A percentile compares a stretch with the other conserved stretches of the same genome.
Conservation (phyloP, 2,797 vertebrate genomes). For the Euphonia xanthogaster region DNA sequence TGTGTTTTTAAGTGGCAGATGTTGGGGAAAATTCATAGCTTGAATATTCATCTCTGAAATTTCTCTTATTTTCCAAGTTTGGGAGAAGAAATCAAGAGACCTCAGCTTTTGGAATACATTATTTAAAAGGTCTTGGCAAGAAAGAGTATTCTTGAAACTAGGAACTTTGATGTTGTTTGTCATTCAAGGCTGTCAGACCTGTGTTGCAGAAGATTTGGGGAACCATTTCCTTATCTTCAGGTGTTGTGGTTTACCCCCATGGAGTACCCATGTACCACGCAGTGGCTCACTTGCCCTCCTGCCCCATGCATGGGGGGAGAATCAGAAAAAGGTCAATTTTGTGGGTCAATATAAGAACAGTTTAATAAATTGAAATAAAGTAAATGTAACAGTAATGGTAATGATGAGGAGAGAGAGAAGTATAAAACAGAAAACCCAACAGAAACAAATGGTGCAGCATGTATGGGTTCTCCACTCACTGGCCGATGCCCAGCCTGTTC, state of each 20-base stretch:
- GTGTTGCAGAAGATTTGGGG: neutral
- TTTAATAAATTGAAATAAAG: neutral
- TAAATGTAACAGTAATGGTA: neutral
- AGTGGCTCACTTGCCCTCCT: rapidly evolving
- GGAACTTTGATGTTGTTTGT: neutral
- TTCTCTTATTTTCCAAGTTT: neutral
- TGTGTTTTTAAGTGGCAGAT: neutral
- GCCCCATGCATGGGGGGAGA: neutral
- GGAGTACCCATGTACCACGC: rapidly evolving
- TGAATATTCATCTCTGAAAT: neutral
- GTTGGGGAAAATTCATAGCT: neutral
- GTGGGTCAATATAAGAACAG: neutral
- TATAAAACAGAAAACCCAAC: neutral
- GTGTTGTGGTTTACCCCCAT: neutral
- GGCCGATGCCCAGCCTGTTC: neutral
- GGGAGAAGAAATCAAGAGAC: neutral
- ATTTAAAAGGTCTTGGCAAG: neutral
- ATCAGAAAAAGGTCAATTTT: neutral
- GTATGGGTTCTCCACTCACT: neutral
- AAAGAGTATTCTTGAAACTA: neutral
- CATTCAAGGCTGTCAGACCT: neutral
- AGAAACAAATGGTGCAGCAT: neutral
- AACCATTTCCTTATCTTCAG: neutral
- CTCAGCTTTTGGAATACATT: neutral
- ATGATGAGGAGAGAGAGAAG: neutral